These are phyloP conservation scores for Drosophila ezoana DNA, from an alignment of 2,888 invertebrate genomes.

Conservation along the genomic window DNA sequence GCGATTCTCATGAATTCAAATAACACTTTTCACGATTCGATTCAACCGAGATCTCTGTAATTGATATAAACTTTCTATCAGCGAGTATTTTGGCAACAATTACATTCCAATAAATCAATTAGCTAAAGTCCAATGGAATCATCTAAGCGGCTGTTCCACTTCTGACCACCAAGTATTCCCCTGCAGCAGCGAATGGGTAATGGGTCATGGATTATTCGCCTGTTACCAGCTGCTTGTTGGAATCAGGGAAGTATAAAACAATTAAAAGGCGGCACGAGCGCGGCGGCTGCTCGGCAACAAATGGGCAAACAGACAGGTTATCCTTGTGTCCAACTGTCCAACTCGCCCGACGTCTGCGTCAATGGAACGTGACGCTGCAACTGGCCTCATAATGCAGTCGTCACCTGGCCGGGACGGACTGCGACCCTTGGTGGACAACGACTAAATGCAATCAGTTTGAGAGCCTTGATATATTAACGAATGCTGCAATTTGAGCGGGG, in stretches of 20 bases:
- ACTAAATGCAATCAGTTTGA: conserved; percentile 70
- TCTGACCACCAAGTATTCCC: neutral
- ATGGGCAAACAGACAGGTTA: neutral
- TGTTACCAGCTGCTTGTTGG: conserved; percentile 6
- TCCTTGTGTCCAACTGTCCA: conserved; percentile 1
- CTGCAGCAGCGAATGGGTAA: conserved; percentile 10
- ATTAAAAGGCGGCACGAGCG: conserved; percentile 40
- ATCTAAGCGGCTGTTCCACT: neutral
- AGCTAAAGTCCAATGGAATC: neutral
- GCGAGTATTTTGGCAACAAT: too few species aligned
- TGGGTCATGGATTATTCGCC: conserved; percentile 9
- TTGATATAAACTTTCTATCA: too few species aligned
- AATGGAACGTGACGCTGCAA: conserved; percentile 71
- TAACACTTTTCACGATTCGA: too few species aligned
- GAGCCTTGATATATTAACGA: conserved; percentile 64
- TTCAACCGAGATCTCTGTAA: too few species aligned
- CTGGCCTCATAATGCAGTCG: conserved; percentile 61
- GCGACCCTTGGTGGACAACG: conserved; percentile 8
- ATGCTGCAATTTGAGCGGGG: conserved; percentile 13
- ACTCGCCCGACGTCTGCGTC: conserved; percentile 16
- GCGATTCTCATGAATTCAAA: too few species aligned
- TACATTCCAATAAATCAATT: conserved; percentile 26
- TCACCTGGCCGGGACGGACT: conserved; percentile 17
- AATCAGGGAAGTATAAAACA: conserved; percentile 29
- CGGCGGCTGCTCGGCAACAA: neutral